Evolutionary conservation across 1,140 invertebrate species (phyloP), one percentile per base, ranked within the genome.

Genomic region (Hormaphis cornu): DNA sequence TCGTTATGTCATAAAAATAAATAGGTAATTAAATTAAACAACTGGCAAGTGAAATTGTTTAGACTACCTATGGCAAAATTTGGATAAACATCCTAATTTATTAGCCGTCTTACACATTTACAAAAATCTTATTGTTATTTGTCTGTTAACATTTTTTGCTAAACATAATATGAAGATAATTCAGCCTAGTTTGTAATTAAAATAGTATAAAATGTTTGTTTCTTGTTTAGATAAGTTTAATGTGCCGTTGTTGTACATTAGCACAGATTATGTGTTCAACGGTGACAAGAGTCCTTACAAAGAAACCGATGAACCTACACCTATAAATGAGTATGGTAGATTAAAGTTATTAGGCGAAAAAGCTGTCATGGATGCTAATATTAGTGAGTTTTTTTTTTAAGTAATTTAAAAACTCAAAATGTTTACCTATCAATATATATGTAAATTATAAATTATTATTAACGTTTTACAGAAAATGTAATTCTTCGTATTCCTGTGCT

Each of bases 191-290:
- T 6, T 6, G 4, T 6, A 33, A 33, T 6, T 6, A 33, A 6
- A 33, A 33, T 33, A 33, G 4, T 48, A 48, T 48, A 48, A 52
- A 26, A n/a, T n/a, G n/a, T 20, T 56, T 59, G 3, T 44, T 26
- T 42, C 28, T 3, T 28, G 14, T 3, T 66, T 48, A 66, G 61
- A 66, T n/a, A 12, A 33, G 0, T 44, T 66, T 24, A 50, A 66
- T 22, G 28, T 66, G 10, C 78, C 77, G 53, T 74, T 84, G 0
- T 71, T 84, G 10, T 83, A 81, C 73, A 83, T 84, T 8, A 84
- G 83, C 74, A 83, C 82, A 69, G 83, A 84, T 73, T 84, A 84
- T 76, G 82, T 84, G 5, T 84, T 84, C 79, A 81, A 84, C 79
- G 83, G 83, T 5, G 79, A 75, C 20, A 75, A 74, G 63, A 78